Evolutionary conservation across 2,113 vertebrate species (phyloP), one percentile per base, ranked within the genome.

Genomic region (Catagonus wagneri): DNA sequence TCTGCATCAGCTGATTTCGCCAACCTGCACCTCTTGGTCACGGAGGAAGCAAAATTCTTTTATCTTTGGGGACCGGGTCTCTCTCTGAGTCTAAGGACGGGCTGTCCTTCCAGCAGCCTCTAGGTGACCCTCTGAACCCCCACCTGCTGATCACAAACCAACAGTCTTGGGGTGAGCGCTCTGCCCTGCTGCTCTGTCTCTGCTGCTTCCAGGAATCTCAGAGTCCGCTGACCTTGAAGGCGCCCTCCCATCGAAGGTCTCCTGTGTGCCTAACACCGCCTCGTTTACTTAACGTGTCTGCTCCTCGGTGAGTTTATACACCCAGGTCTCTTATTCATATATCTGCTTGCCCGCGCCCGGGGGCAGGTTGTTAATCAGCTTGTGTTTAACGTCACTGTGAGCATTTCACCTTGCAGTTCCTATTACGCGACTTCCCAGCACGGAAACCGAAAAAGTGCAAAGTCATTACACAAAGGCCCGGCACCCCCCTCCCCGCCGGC

Each of bases 21-120:
- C n/a, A 63, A 13, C 29, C 68, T 85, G 25, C 1, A n/a, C 25
- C 61, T 91, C 63, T 94, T 63, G 34, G n/a, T 74, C 39, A 72
- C 23, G 2, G 75, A 84, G 58, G 34, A 94, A 87, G 54, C 81
- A 84, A 87, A 71, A n/a, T 79, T 19, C 86, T 58, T 85, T 74
- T 32, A 61, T 63, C 25, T 44, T 6, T 27, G 9, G 6, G 72
- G 56, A 85, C 50, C 17, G 78, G 20, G 4, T 93, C 50, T 79
- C 36, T 75, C n/a, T 54, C 56, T 65, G 74, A 79, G 50, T 29
- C 74, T 34, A 6, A 61, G 87, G 36, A 80, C 6, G 83, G 32
- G 71, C 10, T 32, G 6, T 19, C 13, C 34, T 39, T 74, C 54
- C 0, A 61, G 65, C 16, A 44, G n/a, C n/a, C 65, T 83, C 25